phyloP scores from a whole-genome alignment of 2,113 vertebrate genomes.

The Pitta sordida region DNA sequence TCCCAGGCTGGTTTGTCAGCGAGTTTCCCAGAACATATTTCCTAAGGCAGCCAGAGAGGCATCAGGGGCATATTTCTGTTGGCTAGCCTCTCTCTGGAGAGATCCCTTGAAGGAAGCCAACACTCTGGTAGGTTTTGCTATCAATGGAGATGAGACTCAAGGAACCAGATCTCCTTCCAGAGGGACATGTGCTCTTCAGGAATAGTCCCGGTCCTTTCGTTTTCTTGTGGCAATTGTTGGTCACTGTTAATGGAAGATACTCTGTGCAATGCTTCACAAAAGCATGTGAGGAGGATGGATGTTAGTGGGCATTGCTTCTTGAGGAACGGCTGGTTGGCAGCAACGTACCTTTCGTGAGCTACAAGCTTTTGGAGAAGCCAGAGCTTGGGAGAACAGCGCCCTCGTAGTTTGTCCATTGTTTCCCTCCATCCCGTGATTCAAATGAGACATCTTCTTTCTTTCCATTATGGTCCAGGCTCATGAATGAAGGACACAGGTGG shows the following conservation, averaged over 20 bases:
- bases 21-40: background rate
- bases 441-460: background rate
- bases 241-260: background rate
- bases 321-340: background rate
- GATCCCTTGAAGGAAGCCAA: background rate
- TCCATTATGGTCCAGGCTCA: background rate
- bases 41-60: background rate
- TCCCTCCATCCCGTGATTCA: background rate
- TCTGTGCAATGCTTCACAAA: background rate
- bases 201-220: background rate
- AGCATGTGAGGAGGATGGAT: background rate
- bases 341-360: background rate
- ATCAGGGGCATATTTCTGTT: background rate
- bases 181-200: background rate
- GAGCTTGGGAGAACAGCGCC: background rate
- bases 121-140: background rate
- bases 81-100: background rate
- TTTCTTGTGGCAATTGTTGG: background rate
- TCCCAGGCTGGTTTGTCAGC: background rate
- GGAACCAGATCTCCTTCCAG: background rate
- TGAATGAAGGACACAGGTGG: background rate
- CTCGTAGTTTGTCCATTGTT: background rate
- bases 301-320: background rate
- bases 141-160: background rate
- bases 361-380: background rate